phyloP scores from a whole-genome alignment of 2,888 invertebrate species.

The Drosophila quasianomalipes region DNA sequence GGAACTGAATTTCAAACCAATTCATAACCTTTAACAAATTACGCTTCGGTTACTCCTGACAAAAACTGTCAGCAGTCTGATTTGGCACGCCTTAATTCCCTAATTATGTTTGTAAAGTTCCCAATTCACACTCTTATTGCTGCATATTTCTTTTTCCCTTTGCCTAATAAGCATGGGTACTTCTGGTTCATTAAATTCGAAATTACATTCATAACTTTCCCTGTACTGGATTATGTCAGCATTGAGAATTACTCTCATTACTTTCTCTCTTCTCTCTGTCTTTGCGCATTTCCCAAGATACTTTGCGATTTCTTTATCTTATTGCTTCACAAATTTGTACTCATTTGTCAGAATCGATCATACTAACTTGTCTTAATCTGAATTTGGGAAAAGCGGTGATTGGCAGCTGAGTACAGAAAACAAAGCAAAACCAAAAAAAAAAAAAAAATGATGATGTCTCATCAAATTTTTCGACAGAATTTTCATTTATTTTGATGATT shows the following conservation, averaged over 20 bases:
- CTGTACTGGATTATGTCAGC: conserved; percentile 18
- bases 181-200: conserved; percentile 16
- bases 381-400: conserved; percentile 47
- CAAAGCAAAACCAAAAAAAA: not conserved
- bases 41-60: too few species aligned
- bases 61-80: not conserved
- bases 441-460: conserved; percentile 16
- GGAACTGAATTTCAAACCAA: not conserved
- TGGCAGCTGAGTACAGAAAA: conserved; percentile 36
- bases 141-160: not conserved
- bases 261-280: conserved; percentile 15
- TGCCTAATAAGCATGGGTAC: conserved; percentile 1
- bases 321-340: conserved; percentile 34
- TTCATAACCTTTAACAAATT: not conserved
- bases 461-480: conserved; percentile 42
- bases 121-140: not conserved
- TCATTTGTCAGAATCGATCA: conserved; percentile 74
- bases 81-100: not conserved
- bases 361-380: conserved; percentile 26
- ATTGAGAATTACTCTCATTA: conserved; percentile 50
- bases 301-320: conserved; percentile 11
- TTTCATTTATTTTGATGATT: conserved; percentile 61
- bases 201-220: conserved; percentile 18
- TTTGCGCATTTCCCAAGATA: not conserved
- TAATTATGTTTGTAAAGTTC: not conserved